Evolutionary conservation across 2,888 invertebrate genomes (phyloP).

Genomic region (Tholera decimalis): DNA sequence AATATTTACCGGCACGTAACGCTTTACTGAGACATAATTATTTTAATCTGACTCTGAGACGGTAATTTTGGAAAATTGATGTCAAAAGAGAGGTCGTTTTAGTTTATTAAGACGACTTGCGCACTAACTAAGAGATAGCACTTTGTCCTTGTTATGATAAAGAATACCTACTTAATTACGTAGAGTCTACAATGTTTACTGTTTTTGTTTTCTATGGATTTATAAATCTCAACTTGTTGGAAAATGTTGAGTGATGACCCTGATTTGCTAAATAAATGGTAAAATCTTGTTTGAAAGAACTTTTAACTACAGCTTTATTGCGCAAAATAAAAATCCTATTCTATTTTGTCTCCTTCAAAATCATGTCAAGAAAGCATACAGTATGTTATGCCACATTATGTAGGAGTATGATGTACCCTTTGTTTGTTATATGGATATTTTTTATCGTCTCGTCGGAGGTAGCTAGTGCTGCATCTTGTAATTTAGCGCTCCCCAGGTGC

Average conservation of each 20-base stretch:
- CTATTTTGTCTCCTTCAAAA: neutral
- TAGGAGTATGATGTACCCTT: conserved; percentile 36
- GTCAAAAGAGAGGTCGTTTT: conserved; percentile 77
- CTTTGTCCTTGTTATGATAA: conserved; percentile 45
- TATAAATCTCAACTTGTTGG: neutral
- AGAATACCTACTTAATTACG: conserved; percentile 41
- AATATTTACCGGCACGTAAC: conserved; percentile 87
- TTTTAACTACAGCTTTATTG: conserved; percentile 1
- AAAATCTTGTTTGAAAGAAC: neutral
- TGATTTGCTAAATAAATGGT: conserved; percentile 11
- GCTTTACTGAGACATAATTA: conserved; percentile 87
- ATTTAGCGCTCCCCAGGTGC: conserved; percentile 87
- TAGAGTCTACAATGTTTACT: conserved; percentile 24
- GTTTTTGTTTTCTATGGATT: conserved; percentile 7
- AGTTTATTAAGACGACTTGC: conserved; percentile 58
- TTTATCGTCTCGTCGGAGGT: conserved; percentile 64
- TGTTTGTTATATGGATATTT: conserved; percentile 62
- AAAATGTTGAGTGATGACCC: neutral
- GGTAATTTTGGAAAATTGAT: conserved; percentile 84
- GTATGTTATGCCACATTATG: conserved; percentile 11
- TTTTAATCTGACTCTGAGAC: conserved; percentile 86
- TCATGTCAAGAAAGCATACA: neutral
- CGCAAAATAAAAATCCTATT: neutral
- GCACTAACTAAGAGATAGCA: conserved; percentile 46
- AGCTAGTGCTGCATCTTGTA: conserved; percentile 68